Base-by-base conservation (phyloP, 2,888 invertebrate species). In the Arctia plantaginis region DNA sequence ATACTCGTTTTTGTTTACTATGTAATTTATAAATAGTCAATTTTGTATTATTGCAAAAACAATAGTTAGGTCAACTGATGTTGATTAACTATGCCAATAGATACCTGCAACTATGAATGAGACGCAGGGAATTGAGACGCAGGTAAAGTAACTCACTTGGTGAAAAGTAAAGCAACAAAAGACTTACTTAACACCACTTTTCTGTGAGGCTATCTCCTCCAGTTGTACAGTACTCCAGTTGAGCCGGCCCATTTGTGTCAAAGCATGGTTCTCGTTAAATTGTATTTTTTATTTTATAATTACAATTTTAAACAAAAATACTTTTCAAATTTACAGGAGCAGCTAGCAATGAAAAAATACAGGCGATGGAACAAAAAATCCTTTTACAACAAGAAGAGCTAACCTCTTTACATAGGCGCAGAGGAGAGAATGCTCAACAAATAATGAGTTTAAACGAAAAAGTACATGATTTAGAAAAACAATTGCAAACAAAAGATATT, bases 391-490 rank as follows among this genome's bases (percentile, higher is more conserved):
- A 99, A 90, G 99, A 99, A 93, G 99, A 99, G 91, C 94, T 99
- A 55, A 99, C 99, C 0, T 98, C 98, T 74, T 92, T 99, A 74
- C 99, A 99, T 89, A 96, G 98, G 85, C 96, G 98, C 74, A 97
- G 98, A 91, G 98, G 99, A 66, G 99, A 99, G 96, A 98, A 99
- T 94, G 97, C 99, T 4, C 99, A 99, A 91, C 98, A 98, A 95
- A 98, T 99, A 81, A 98, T 99, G 78, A 99, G 98, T 92, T 96
- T 99, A 59, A 99, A 98, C 94, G 96, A 97, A 81, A 97, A 97
- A 93, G 96, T 99, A 65, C 98, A 98, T 91, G 98, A 99, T 82
- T 97, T 98, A 87, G 98, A 98, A 84, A 98, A 98, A 89, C 96
- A 97, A 80, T 91, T 99, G 76, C 96, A 96, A 71, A 93, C 96